phyloP scores from a whole-genome alignment of 2,113 vertebrate species.

The Psophia crepitans region DNA sequence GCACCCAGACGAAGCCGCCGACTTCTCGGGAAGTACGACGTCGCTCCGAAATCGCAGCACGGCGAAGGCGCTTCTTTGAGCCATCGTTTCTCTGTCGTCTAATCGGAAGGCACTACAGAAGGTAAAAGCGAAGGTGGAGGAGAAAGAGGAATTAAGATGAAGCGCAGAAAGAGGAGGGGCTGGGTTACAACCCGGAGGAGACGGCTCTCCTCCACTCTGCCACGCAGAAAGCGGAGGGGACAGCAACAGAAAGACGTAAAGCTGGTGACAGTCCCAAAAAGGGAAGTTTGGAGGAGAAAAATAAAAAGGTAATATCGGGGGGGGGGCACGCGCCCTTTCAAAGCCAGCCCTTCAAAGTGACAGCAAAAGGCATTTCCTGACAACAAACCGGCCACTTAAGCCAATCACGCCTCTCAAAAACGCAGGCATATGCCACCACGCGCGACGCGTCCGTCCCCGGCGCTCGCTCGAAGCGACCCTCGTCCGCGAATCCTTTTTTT shows the following conservation, averaged over 20 bases:
- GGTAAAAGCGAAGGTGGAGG: neutral
- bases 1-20: accelerated
- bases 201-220: neutral
- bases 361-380: neutral
- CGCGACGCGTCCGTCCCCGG: accelerated
- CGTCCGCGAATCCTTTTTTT: neutral
- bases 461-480: neutral
- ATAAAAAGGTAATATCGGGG: neutral
- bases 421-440: neutral
- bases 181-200: neutral
- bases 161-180: neutral
- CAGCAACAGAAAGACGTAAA: neutral
- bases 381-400: neutral
- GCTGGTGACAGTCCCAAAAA: neutral
- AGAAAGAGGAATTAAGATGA: neutral
- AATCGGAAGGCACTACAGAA: neutral
- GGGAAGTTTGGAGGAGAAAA: neutral
- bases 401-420: neutral
- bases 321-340: neutral
- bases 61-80: no score
- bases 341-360: neutral
- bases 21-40: neutral
- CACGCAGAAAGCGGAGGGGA: neutral
- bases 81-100: no score
- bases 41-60: accelerated